Evolutionary conservation across 2,888 invertebrate genomes (phyloP).

Genomic region (Luperina testacea): DNA sequence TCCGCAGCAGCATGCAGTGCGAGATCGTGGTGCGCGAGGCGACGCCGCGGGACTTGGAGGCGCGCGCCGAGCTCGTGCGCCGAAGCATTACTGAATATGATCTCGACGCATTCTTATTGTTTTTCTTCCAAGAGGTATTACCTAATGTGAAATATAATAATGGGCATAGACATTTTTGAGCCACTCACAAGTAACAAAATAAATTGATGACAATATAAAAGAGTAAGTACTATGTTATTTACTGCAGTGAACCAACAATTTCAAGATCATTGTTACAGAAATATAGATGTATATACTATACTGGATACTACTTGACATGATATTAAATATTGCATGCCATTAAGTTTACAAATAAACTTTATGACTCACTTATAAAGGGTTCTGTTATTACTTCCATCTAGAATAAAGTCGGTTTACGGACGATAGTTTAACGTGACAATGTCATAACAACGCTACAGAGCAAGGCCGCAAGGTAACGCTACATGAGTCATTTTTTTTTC

Average conservation of each 20-base stretch:
- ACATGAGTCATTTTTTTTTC: too few relatives aligned
- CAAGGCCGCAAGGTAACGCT: too few relatives aligned
- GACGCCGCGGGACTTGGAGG: slow-evolving; percentile 67
- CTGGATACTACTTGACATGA: background rate
- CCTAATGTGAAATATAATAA: background rate
- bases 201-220: background rate
- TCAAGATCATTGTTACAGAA: background rate
- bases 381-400: too few relatives aligned
- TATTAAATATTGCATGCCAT: background rate
- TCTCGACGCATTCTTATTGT: slow-evolving; percentile 74
- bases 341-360: background rate
- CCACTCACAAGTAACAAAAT: background rate
- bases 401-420: too few relatives aligned
- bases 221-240: too few relatives aligned
- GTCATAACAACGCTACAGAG: too few relatives aligned
- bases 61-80: slow-evolving; percentile 73
- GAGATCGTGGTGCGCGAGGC: slow-evolving; percentile 73
- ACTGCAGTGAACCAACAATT: background rate
- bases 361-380: background rate
- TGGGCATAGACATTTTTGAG: background rate
- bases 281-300: background rate
- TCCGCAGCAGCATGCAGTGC: slow-evolving; percentile 53
- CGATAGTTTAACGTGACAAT: too few relatives aligned
- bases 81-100: slow-evolving; percentile 66
- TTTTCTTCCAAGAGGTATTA: slow-evolving; percentile 80